phyloP scores from a whole-genome alignment of 2,888 invertebrate species.

The Spodoptera exigua region DNA sequence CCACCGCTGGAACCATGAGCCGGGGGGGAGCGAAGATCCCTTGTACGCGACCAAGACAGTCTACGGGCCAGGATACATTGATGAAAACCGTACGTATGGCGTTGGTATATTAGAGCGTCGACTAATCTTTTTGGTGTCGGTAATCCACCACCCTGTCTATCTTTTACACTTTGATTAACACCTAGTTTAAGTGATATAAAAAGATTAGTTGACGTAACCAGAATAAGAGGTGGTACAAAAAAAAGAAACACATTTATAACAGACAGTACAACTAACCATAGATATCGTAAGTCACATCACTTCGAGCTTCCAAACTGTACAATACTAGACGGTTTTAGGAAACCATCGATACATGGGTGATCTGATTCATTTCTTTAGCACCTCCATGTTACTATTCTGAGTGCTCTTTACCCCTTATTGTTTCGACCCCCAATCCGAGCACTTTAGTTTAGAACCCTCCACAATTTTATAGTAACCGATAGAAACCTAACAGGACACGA shows the following conservation, averaged over 20 bases:
- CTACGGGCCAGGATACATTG: conserved; percentile 87
- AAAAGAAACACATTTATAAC: conserved; percentile 64
- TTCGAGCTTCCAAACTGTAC: conserved; percentile 79
- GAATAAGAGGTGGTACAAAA: conserved; percentile 62
- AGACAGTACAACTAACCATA: conserved; percentile 85
- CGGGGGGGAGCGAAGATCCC: conserved; percentile 86
- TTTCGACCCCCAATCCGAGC: conserved; percentile 71
- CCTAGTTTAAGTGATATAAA: conserved; percentile 51
- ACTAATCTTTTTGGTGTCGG: conserved; percentile 60
- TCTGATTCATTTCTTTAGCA: conserved; percentile 68
- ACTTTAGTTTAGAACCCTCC: conserved; percentile 69
- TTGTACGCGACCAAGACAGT: conserved; percentile 89
- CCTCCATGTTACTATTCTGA: conserved; percentile 64
- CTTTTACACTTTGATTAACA: conserved; percentile 2
- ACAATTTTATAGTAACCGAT: conserved; percentile 66
- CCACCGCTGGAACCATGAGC: conserved; percentile 87
- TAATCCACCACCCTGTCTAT: background rate
- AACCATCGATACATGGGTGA: conserved; percentile 63
- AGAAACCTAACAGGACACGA: conserved; percentile 62
- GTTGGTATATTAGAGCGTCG: conserved; percentile 61
- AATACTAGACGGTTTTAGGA: conserved; percentile 67
- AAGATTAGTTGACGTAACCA: conserved; percentile 74
- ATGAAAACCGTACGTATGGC: conserved; percentile 88
- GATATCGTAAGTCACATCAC: conserved; percentile 87
- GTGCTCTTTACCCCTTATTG: conserved; percentile 71